Conservation (phyloP, 2,797 vertebrate species). For the Crocidura indochinensis region DNA sequence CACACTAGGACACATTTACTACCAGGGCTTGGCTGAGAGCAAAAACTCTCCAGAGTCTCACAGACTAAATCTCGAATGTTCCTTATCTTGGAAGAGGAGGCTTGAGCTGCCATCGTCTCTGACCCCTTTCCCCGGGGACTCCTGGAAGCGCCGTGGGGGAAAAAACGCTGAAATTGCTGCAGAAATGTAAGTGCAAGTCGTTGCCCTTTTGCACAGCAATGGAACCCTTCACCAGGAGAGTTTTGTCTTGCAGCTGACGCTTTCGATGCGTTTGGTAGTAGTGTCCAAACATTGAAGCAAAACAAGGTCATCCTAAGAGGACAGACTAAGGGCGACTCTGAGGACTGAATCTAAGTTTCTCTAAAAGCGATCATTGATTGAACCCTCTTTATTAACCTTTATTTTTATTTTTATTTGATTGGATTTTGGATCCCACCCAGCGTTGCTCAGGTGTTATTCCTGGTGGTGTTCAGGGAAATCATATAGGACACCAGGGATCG, state of each 20-base stretch:
- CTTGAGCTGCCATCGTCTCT: background rate
- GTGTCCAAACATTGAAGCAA: background rate
- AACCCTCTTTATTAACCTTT: background rate
- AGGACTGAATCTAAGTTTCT: background rate
- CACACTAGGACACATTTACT: background rate
- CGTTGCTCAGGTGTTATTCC: no score
- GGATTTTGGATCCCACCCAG: no score
- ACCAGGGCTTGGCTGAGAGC: background rate
- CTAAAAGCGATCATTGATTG: background rate
- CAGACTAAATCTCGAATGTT: slow-evolving; percentile 25
- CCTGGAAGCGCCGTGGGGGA: background rate
- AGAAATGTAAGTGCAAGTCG: slow-evolving; percentile 61
- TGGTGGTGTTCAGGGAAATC: no score
- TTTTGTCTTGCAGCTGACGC: no score
- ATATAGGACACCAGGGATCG: no score
- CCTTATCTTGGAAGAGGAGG: background rate
- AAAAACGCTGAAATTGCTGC: background rate
- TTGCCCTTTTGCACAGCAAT: no score
- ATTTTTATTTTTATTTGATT: no score
- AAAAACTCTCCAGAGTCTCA: slow-evolving; percentile 2
- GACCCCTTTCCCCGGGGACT: no score
- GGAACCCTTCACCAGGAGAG: no score
- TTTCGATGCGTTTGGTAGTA: background rate
- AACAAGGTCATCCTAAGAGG: background rate
- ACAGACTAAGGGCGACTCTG: background rate